Evolutionary conservation across 2,113 vertebrate species (phyloP).

Genomic region (Chunga burmeisteri): DNA sequence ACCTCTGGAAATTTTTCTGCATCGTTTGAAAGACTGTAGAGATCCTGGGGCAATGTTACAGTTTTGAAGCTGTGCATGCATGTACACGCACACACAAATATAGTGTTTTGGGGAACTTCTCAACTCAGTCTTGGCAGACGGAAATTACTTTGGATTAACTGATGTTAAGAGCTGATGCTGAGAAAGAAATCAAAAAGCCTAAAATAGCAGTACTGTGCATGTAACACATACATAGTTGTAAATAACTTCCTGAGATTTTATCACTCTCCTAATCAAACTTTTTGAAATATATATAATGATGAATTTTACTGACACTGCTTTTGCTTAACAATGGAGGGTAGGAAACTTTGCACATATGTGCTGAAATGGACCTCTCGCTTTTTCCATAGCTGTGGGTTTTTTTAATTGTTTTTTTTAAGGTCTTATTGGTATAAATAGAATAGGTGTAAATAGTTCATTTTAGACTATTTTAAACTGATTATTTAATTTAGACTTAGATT

Average conservation of each 20-base stretch:
- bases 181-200: neutral
- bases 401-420: neutral
- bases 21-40: neutral
- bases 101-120: neutral
- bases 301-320: neutral
- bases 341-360: neutral
- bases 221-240: too few species aligned
- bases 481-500: neutral
- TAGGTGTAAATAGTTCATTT: neutral
- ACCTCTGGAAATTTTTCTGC: neutral
- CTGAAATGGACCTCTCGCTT: neutral
- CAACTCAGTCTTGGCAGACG: neutral
- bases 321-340: neutral
- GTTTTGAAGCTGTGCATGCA: neutral
- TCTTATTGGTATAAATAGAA: neutral
- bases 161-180: neutral
- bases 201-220: fast-evolving
- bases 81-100: too few species aligned
- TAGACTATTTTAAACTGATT: neutral
- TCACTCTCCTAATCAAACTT: neutral
- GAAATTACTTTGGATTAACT: neutral
- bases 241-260: neutral
- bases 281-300: neutral
- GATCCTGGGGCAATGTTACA: neutral
- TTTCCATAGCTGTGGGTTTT: neutral